Evolutionary conservation across 2,113 vertebrate species (phyloP).

Genomic region (Grammomys dolichurus): DNA sequence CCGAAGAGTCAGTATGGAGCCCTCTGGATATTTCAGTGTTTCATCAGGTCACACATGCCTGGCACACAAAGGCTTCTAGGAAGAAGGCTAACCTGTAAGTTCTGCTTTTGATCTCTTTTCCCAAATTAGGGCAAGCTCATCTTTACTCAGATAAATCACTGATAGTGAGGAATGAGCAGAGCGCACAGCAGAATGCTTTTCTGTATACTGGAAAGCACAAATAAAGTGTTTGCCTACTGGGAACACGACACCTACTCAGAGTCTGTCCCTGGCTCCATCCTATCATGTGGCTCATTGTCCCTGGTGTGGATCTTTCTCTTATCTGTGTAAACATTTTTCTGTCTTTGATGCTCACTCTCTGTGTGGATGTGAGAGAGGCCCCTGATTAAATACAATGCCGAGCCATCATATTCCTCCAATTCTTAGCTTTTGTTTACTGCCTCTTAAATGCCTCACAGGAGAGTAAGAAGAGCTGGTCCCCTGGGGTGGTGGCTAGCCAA

Average conservation of each 20-base stretch:
- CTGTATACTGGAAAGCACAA: constrained; percentile 65
- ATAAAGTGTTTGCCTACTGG: constrained; percentile 71
- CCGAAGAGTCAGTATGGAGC: background rate
- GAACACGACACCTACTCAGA: constrained; percentile 52
- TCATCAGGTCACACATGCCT: background rate
- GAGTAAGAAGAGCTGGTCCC: constrained; percentile 25
- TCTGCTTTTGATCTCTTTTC: constrained; percentile 39
- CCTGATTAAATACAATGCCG: background rate
- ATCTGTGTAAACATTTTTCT: constrained; percentile 75
- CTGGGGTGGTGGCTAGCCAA: background rate
- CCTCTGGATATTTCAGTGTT: background rate
- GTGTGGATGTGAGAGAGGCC: background rate
- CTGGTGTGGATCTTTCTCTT: constrained; percentile 64
- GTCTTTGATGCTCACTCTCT: constrained; percentile 50
- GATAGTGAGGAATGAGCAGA: constrained; percentile 45
- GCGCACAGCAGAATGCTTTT: constrained; percentile 57
- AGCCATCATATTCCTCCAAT: background rate
- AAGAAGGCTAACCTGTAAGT: constrained; percentile 41
- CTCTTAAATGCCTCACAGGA: constrained; percentile 31
- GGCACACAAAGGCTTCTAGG: constrained; percentile 20
- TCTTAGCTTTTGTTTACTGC: background rate
- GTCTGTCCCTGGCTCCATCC: background rate
- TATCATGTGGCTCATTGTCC: constrained; percentile 55
- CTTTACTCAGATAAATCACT: constrained; percentile 69
- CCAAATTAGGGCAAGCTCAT: constrained; percentile 56